These are phyloP conservation scores for Silurus meridionalis DNA, from an alignment of 2,113 vertebrate genomes.

Conservation along the genomic window DNA sequence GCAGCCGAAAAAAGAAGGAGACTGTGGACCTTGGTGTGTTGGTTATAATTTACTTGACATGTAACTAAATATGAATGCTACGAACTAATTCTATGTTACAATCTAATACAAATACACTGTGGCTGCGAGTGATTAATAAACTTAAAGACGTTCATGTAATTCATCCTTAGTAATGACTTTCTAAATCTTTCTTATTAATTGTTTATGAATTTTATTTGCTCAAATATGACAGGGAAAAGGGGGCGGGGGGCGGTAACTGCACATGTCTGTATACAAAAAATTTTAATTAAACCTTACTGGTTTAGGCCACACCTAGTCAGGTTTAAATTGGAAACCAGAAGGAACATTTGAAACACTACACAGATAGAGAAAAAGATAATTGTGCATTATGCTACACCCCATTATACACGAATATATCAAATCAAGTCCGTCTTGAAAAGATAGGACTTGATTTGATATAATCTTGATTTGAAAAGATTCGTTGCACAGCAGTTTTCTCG, in stretches of 20 bases:
- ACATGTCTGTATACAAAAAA: neutral
- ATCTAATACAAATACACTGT: neutral
- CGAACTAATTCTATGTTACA: neutral
- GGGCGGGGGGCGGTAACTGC: neutral
- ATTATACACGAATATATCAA: constrained; percentile 9
- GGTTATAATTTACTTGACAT: neutral
- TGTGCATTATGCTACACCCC: neutral
- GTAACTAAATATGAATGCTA: neutral
- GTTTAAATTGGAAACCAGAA: neutral
- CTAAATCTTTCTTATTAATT: neutral
- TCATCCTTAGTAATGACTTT: neutral
- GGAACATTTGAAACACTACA: neutral
- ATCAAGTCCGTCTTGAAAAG: neutral
- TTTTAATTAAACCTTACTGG: neutral
- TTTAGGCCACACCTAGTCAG: neutral
- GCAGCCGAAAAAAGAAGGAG: no score
- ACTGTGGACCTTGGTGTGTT: neutral
- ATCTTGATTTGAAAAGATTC: neutral
- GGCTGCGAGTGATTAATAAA: neutral
- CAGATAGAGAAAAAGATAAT: neutral
- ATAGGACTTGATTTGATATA: neutral
- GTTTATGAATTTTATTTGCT: neutral
- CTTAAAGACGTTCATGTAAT: neutral
- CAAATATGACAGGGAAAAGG: neutral
- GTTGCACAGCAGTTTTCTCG: neutral